phyloP scores from a whole-genome alignment of 2,888 invertebrate genomes.

The Kryphioiulus occultus region DNA sequence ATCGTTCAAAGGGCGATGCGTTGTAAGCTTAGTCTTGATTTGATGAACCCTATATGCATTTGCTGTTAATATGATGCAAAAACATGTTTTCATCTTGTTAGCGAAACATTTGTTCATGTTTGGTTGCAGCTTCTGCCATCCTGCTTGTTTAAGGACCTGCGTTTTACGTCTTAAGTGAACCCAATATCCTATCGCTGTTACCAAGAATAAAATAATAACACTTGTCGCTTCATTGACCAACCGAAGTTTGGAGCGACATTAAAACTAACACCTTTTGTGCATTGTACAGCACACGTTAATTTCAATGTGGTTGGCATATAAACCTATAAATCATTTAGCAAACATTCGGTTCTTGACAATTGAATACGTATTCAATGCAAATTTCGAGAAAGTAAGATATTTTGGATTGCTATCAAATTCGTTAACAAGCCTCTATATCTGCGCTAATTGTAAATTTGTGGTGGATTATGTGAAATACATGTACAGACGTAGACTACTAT shows the following conservation, averaged over 20 bases:
- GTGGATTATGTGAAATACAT: no score
- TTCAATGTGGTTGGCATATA: not conserved
- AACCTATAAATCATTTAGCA: no score
- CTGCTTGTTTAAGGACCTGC: not conserved
- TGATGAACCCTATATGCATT: not conserved
- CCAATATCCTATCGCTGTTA: not conserved
- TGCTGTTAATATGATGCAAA: not conserved
- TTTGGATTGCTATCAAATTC: no score
- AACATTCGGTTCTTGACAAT: no score
- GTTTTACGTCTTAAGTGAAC: not conserved
- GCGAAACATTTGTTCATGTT: no score
- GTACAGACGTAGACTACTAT: not conserved
- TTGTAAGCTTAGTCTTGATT: not conserved
- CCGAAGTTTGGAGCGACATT: not conserved
- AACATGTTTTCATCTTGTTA: not conserved
- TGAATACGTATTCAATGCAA: no score
- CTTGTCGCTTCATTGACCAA: not conserved
- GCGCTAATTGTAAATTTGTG: no score
- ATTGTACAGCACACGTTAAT: not conserved
- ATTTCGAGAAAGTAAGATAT: no score
- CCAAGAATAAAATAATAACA: not conserved
- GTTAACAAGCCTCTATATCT: no score
- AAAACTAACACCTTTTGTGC: not conserved
- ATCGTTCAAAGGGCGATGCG: not conserved
- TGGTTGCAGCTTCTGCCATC: not conserved